Evolutionary conservation across 2,113 vertebrate genomes (phyloP), one percentile per base, ranked within the genome.

Genomic region (Myxocyprinus asiaticus): DNA sequence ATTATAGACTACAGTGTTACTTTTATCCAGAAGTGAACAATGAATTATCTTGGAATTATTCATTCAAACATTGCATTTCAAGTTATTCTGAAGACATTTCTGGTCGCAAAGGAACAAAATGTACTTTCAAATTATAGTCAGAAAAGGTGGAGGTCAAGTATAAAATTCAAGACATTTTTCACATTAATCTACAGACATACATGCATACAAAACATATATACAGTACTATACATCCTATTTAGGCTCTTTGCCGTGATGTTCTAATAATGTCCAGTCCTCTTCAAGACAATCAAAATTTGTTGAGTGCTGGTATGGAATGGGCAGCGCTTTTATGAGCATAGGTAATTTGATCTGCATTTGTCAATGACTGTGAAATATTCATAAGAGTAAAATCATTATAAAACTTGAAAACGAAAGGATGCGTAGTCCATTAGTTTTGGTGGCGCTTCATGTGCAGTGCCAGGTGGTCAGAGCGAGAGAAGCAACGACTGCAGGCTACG

Each of bases 401-500:
- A 33, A 33, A 33, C 22, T 33, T 33, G 22, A 33, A 33, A 33
- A 33, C 22, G 22, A 33, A 33, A 33, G 22, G 22, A 33, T 33
- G 22, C 3, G 22, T 33, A 53, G 51, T 47, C 14, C 5, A 5
- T 81, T 69, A 85, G 79, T 85, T 85, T 72, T 85, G 84, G 64
- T 85, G 84, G 79, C 94, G 83, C 81, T 94, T 94, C 94, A 94
- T 94, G 89, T 94, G 94, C 55, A 94, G 90, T 4, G 94, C 94
- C 85, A 94, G 88, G 75, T 94, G 93, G 88, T 94, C 93, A 0
- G 94, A 94, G 79, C 94, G 93, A 58, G 94, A 94, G 90, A 94
- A 94, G 87, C 94, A 93, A 50, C 94, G 93, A 70, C 92, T 93
- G 2, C 94, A 94, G 12, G 91, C 92, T 0, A 82, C 0, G 80